Conservation (phyloP, 2,888 invertebrate species). For the Hydraecia micacea region DNA sequence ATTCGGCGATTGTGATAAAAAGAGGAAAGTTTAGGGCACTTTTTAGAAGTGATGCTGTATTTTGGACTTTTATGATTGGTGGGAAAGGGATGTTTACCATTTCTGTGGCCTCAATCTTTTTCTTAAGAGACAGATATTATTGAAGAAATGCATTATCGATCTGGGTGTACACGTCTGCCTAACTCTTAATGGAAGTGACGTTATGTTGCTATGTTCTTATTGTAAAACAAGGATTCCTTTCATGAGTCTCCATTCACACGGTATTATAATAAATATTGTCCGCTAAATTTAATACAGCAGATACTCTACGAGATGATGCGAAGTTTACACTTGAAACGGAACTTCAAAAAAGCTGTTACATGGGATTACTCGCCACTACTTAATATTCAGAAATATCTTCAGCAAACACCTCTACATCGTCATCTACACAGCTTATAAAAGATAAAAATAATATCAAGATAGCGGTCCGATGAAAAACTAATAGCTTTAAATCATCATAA, state of each 20-base stretch:
- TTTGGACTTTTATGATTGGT: conserved; percentile 28
- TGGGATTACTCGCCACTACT: conserved; percentile 26
- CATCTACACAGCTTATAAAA: conserved; percentile 32
- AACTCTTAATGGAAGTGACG: not conserved
- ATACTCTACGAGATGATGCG: not conserved
- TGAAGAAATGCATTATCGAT: not conserved
- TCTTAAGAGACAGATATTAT: not conserved
- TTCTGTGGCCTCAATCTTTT: not conserved
- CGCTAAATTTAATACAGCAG: not conserved
- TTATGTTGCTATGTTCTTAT: not conserved
- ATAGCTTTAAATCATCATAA: conserved; percentile 63
- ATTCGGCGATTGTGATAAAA: conserved; percentile 41
- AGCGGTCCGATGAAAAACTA: conserved; percentile 57
- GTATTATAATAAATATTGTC: not conserved
- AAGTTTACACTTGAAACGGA: conserved; percentile 2
- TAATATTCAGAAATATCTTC: conserved; percentile 34
- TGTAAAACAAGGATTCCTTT: not conserved
- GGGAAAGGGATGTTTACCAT: conserved; percentile 28
- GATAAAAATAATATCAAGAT: conserved; percentile 46
- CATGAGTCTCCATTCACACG: not conserved
- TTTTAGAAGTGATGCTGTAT: conserved; percentile 22
- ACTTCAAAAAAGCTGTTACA: not conserved
- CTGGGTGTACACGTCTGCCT: not conserved
- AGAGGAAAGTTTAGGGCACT: conserved; percentile 13
- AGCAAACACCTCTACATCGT: conserved; percentile 30